Evolutionary conservation across 2,888 invertebrate genomes (phyloP), one percentile per base, ranked within the genome.

Genomic region (Nemoura dubitans): DNA sequence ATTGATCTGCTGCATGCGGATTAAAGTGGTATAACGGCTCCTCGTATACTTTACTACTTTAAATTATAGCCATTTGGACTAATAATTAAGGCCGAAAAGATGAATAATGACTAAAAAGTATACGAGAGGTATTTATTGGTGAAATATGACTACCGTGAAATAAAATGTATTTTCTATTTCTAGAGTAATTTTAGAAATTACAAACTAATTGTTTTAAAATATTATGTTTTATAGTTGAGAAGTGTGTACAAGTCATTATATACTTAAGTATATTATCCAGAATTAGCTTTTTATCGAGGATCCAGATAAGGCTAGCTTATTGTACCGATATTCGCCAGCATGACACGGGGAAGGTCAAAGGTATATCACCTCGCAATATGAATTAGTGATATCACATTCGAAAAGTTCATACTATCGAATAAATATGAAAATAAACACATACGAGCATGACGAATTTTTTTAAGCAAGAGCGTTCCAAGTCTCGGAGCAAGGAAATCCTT

Each of bases 1-100:
- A 84, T 84, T 81, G 81, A 81, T 81, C 81, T 81, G 30, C 81
- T 81, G 30, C 78, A 78, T 26, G 78, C n/a, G 5, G 78, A 78
- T 78, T 78, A 78, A 78, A 78, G 3, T 78, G 10, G 7, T 21
- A 78, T 6, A 3, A 26, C 28, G 2, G 59, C 59, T 59, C 28
- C 5, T 26, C 25, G 26, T 78, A 1, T 78, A 78, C 7, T 78
- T 78, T 78, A 1, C 26, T 28, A 26, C 7, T 25, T 27, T 78
- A 27, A 78, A 78, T 78, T 7, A 78, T 78, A 26, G 28, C 27
- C 27, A 78, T 78, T 78, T 14, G 26, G 36, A 28, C 21, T 6
- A 78, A 10, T 78, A 78, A 78, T 27, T 78, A 78, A 6, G 78
- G 78, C 16, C 78, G 28, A 28, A 78, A 78, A 59, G 59, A 59